Percentiles rank a stretch among this genome's conserved stretches.
phyloP scores from a whole-genome alignment of 2,888 invertebrate genomes.

The Dexiosoma caninum region DNA sequence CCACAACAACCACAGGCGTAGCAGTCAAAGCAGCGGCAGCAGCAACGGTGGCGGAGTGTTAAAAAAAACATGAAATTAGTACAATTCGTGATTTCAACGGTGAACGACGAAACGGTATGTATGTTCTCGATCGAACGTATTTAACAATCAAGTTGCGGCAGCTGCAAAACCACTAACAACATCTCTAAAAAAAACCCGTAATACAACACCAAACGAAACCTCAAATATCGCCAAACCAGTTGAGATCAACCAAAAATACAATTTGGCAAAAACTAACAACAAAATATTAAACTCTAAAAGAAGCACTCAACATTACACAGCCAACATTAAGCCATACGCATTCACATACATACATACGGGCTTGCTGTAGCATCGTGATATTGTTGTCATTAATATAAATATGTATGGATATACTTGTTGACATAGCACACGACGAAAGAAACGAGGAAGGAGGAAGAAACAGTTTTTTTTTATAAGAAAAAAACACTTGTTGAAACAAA shows the following conservation, averaged over 20 bases:
- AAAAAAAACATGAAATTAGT: constrained; percentile 77
- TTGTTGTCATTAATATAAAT: constrained; percentile 34
- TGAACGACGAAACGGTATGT: constrained; percentile 74
- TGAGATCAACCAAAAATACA: constrained; percentile 57
- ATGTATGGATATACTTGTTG: constrained; percentile 8
- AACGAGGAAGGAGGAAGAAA: constrained; percentile 37
- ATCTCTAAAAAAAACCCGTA: constrained; percentile 54
- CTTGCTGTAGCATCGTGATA: constrained; percentile 37
- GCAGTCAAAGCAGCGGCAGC: constrained; percentile 58
- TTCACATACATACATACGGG: background rate
- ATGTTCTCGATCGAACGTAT: constrained; percentile 64
- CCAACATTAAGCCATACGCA: constrained; percentile 5
- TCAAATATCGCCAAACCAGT: constrained; percentile 62
- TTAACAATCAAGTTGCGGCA: constrained; percentile 64
- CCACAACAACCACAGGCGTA: constrained; percentile 52
- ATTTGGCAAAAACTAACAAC: constrained; percentile 50
- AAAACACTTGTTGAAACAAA: constrained; percentile 62
- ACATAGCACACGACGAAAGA: constrained; percentile 29
- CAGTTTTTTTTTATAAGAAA: constrained; percentile 43
- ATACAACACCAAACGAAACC: constrained; percentile 68
- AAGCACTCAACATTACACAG: constrained; percentile 38
- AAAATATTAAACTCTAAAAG: constrained; percentile 34
- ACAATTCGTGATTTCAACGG: constrained; percentile 78
- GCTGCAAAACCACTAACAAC: constrained; percentile 64
- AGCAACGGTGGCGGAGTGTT: constrained; percentile 63